A percentile compares a stretch with the other conserved stretches of the same genome.
phyloP scores from a whole-genome alignment of 2,113 vertebrate species.

The Ochotona curzoniae region DNA sequence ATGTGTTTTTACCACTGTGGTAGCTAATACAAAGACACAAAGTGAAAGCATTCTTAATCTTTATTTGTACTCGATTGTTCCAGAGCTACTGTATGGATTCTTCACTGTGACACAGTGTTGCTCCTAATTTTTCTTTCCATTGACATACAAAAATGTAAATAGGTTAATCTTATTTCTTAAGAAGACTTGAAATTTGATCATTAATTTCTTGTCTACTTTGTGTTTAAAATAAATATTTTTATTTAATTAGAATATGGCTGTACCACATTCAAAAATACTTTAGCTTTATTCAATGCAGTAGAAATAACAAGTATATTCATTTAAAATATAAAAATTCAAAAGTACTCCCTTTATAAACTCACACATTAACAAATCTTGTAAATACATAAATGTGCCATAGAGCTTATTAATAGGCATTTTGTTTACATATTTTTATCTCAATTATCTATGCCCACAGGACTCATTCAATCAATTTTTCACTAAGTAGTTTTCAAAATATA shows the following conservation, averaged over 20 bases:
- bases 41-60: constrained; percentile 38
- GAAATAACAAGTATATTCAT: not conserved
- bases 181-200: constrained; percentile 51
- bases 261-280: constrained; percentile 30
- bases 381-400: constrained; percentile 82
- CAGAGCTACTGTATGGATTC: not conserved
- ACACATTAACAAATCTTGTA: constrained; percentile 71
- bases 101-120: not conserved
- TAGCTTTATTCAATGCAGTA: constrained; percentile 50
- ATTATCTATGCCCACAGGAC: constrained; percentile 88
- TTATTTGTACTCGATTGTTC: not conserved
- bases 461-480: constrained; percentile 90
- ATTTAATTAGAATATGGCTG: constrained; percentile 32
- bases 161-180: constrained; percentile 32
- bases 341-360: constrained; percentile 61
- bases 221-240: constrained; percentile 51
- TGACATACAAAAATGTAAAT: constrained; percentile 25
- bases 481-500: constrained; percentile 90
- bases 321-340: constrained; percentile 51
- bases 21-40: not conserved
- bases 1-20: not conserved
- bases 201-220: constrained; percentile 32
- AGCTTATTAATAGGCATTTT: constrained; percentile 86
- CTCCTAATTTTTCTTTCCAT: not conserved
- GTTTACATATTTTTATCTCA: constrained; percentile 90